Percentiles rank a stretch among this genome's conserved stretches.
phyloP scores from a whole-genome alignment of 2,888 invertebrate species.

The Rhaphigaster nebulosa region DNA sequence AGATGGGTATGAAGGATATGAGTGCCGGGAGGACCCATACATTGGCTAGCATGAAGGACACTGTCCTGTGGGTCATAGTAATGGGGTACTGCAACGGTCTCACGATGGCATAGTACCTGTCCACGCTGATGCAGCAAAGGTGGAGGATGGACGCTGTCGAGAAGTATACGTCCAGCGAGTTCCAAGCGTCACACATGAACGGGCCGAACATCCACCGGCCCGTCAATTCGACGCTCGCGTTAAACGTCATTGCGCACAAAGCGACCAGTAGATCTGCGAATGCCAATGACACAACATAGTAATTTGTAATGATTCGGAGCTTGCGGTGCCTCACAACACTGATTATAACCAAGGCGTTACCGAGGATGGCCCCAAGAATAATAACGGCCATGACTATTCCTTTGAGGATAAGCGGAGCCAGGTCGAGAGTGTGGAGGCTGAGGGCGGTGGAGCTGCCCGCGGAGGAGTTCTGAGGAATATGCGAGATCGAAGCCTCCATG shows the following conservation, averaged over 20 bases:
- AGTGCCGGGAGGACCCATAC: constrained; percentile 76
- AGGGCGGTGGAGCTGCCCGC: constrained; percentile 50
- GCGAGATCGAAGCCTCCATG: constrained; percentile 47
- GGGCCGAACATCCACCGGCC: constrained; percentile 91
- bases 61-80: constrained; percentile 88
- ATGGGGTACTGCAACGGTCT: constrained; percentile 92
- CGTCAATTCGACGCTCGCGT: constrained; percentile 88
- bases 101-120: constrained; percentile 92
- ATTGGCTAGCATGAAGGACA: constrained; percentile 72
- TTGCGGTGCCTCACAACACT: constrained; percentile 85
- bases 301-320: constrained; percentile 91
- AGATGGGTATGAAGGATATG: constrained; percentile 77
- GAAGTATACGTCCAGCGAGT: constrained; percentile 93
- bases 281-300: constrained; percentile 94
- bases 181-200: constrained; percentile 94
- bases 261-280: constrained; percentile 95
- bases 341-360: constrained; percentile 92
- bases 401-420: constrained; percentile 63
- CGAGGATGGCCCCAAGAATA: constrained; percentile 90
- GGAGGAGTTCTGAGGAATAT: constrained; percentile 17
- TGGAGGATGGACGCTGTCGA: constrained; percentile 93
- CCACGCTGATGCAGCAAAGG: constrained; percentile 94
- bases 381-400: constrained; percentile 80
- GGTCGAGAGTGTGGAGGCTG: constrained; percentile 56
- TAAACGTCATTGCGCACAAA: constrained; percentile 92